Conservation (phyloP, 2,797 vertebrate genomes). For the Oreochromis mossambicus region DNA sequence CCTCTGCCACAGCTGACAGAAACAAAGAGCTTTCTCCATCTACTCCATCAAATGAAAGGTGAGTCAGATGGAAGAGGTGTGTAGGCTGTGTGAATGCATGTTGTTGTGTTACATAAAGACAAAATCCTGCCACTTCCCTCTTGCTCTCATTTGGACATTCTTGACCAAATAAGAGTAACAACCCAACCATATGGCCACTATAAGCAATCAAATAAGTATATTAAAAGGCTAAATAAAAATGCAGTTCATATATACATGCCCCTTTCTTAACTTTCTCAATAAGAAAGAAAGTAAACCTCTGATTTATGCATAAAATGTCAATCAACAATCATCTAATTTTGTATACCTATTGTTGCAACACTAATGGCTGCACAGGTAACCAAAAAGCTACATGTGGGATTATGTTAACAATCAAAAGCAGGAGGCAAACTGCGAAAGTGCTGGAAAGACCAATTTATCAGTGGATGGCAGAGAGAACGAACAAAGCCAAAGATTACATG, state of each 20-base stretch:
- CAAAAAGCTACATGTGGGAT: background rate
- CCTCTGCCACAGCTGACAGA: constrained; percentile 65
- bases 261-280: background rate
- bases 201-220: background rate
- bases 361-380: background rate
- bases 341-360: background rate
- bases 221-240: background rate
- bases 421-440: background rate
- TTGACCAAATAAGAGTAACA: background rate
- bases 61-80: constrained; percentile 26
- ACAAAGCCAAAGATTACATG: constrained; percentile 16
- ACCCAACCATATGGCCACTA: background rate
- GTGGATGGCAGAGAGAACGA: background rate
- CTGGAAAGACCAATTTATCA: constrained; percentile 10
- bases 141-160: background rate
- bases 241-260: background rate
- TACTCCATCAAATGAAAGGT: constrained; percentile 40
- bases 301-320: background rate
- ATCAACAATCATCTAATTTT: background rate
- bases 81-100: background rate
- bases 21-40: constrained; percentile 63
- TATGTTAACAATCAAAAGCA: constrained; percentile 18
- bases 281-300: background rate
- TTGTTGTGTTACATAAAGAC: background rate
- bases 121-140: background rate